Evolutionary conservation across 2,888 invertebrate species (phyloP), one percentile per base, ranked within the genome.

Genomic region (Oligia fasciuncula): DNA sequence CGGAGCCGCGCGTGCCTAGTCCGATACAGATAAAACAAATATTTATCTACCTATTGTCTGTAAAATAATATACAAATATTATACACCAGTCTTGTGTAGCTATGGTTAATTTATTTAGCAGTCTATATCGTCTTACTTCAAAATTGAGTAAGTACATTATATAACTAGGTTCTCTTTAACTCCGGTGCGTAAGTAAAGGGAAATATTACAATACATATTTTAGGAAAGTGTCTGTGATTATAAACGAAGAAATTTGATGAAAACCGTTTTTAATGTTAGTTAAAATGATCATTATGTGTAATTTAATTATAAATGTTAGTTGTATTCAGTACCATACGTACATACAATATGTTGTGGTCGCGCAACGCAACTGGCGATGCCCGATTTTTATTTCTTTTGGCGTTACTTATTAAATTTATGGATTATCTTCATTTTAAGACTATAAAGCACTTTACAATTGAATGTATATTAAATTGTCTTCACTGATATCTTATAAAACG

Each of bases 191-290:
- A 91, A 91, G 93, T 92, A 93, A 93, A 92, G 93, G 89, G 94
- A 94, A 89, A 87, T 88, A 93, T 94, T 92, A 94, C 92, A 93
- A 92, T 95, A 95, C 95, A 96, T 96, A 96, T 94, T 95, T 95
- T 96, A 96, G 96, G 95, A 96, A 97, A 97, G 96, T 96, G 96
- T 96, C 96, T 97, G 96, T 96, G 96, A 97, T 97, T 96, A 95
- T 96, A 95, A 96, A 95, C 94, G 96, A 96, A 94, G 95, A 96
- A 96, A 96, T 94, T 95, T 95, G 95, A 94, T 94, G 95, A 94
- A 94, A 95, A 94, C 94, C 93, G 93, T 95, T 95, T 93, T 93
- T 94, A 94, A 93, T 94, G 92, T 95, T 94, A 95, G 94, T 93
- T 93, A 91, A 92, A 92, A 93, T 92, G 91, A 91, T 93, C 90